These are phyloP conservation scores for Caenorhabditis doughertyi DNA, from an alignment of 2,888 invertebrate species.

Conservation along the genomic window DNA sequence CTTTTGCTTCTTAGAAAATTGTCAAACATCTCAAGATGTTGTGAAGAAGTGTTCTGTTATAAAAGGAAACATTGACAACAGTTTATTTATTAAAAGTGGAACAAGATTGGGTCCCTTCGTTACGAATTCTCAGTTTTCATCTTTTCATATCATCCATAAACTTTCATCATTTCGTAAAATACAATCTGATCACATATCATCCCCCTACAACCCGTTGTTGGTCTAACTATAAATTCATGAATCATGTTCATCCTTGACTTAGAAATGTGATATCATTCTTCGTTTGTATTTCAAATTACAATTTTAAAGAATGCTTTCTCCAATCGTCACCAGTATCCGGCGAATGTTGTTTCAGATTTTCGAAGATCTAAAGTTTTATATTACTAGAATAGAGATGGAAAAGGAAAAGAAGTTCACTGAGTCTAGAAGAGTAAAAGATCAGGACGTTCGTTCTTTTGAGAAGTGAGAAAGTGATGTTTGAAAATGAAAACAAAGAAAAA, in stretches of 20 bases:
- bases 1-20: neutral
- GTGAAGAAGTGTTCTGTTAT: neutral
- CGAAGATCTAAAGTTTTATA: too few species aligned
- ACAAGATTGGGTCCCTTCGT: neutral
- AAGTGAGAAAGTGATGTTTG: too few species aligned
- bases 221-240: neutral
- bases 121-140: neutral
- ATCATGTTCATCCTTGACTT: neutral
- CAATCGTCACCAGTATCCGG: too few species aligned
- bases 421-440: too few species aligned
- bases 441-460: too few species aligned
- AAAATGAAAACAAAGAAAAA: too few species aligned
- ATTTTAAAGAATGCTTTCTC: neutral
- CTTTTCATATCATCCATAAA: neutral
- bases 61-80: neutral
- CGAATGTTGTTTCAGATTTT: neutral
- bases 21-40: constrained; percentile 2
- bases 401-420: too few species aligned
- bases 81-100: neutral
- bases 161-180: neutral
- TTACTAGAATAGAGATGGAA: too few species aligned
- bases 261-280: neutral
- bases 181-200: neutral
- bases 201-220: neutral
- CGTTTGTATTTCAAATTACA: neutral